These are phyloP conservation scores for Adelphocoris suturalis DNA, from an alignment of 2,888 invertebrate genomes.

Conservation along the genomic window DNA sequence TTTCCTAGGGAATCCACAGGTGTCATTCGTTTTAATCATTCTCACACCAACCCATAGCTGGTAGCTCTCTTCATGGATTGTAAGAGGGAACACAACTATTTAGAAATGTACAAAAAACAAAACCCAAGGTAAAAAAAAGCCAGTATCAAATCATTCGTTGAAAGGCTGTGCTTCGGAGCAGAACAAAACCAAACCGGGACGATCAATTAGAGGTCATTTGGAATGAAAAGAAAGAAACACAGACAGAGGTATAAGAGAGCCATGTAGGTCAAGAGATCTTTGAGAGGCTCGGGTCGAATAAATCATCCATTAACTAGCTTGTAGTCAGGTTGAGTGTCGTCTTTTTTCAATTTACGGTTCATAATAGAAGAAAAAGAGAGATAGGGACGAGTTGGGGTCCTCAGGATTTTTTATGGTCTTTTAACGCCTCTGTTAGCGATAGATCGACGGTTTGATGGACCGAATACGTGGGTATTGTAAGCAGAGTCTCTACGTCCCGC, in stretches of 20 bases:
- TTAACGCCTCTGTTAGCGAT: neutral
- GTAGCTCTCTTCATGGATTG: neutral
- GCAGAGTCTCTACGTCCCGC: too few species aligned
- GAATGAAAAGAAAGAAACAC: conserved; percentile 16
- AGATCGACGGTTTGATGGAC: neutral
- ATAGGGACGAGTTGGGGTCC: neutral
- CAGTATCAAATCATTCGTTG: conserved; percentile 6
- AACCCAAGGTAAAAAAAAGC: neutral
- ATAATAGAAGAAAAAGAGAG: neutral
- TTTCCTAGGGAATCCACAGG: conserved; percentile 31
- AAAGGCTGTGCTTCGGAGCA: neutral
- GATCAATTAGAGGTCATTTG: conserved; percentile 31
- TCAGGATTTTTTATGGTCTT: conserved; percentile 3
- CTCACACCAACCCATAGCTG: neutral
- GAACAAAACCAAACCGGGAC: neutral
- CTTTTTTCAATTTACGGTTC: conserved; percentile 39
- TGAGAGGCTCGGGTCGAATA: conserved; percentile 5
- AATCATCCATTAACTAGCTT: conserved; percentile 42
- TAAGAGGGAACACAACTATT: neutral
- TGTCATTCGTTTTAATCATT: conserved; percentile 36
- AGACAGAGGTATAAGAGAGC: neutral
- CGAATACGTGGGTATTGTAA: neutral
- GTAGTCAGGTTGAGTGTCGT: conserved; percentile 6
- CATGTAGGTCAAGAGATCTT: conserved; percentile 36
- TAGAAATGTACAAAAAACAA: neutral